A percentile compares a stretch with the other conserved stretches of the same genome.
Evolutionary conservation across 2,888 invertebrate species (phyloP).

Genomic region (Trissoscelio sp.): DNA sequence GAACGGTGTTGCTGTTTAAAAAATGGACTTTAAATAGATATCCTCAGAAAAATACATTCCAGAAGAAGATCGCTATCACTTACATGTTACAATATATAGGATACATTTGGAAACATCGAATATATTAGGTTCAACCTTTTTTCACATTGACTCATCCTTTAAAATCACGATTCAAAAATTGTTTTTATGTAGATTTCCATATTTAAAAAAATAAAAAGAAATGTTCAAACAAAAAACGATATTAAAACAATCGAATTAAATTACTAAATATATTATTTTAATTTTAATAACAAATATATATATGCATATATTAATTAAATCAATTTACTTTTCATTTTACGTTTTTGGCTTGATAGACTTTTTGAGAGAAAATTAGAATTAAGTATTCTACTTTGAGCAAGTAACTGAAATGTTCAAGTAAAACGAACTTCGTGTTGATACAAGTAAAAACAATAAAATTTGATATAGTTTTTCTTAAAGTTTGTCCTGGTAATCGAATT

Average conservation of each 20-base stretch:
- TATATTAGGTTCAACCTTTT: background rate
- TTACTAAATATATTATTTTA: background rate
- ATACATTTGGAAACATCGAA: background rate
- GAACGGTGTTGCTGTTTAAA: background rate
- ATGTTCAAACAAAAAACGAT: too few relatives aligned
- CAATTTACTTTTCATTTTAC: background rate
- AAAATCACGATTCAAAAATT: background rate
- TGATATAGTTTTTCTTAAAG: background rate
- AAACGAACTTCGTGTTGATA: background rate
- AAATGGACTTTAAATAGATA: background rate
- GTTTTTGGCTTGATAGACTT: constrained; percentile 21
- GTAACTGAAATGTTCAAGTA: constrained; percentile 8
- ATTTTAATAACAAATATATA: constrained; percentile 17
- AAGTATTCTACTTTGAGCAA: constrained; percentile 15
- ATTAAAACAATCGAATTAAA: background rate
- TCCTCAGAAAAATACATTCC: constrained; percentile 10
- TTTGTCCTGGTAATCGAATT: background rate
- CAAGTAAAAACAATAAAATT: background rate
- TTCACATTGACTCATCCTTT: background rate
- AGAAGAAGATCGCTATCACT: background rate
- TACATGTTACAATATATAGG: background rate
- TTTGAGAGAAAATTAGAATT: constrained; percentile 23
- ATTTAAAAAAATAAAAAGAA: constrained; percentile 1
- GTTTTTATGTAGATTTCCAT: constrained; percentile 9
- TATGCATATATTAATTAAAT: constrained; percentile 6